Evolutionary conservation across 1,140 invertebrate genomes (phyloP).

Genomic region (Diachasmimorpha longicaudata): DNA sequence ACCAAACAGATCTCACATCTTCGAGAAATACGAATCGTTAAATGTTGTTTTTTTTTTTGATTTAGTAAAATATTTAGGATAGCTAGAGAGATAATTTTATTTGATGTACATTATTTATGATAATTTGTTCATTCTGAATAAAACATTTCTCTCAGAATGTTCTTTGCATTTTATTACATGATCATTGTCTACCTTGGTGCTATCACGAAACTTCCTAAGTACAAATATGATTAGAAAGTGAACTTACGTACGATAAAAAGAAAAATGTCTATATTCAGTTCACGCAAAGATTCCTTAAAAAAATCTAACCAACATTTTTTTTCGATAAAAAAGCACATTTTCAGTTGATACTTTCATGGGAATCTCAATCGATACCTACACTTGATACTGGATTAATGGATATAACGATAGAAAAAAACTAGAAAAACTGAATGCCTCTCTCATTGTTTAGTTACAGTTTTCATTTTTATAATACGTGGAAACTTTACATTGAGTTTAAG

Average conservation of each 20-base stretch:
- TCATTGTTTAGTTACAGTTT: conserved; percentile 6
- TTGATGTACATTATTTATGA: neutral
- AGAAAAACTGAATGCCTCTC: neutral
- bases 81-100: neutral
- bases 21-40: neutral
- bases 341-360: neutral
- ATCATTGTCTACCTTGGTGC: neutral
- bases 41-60: neutral
- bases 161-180: neutral
- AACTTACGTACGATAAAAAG: neutral
- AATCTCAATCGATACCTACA: neutral
- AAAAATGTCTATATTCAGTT: neutral
- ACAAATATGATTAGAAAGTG: neutral
- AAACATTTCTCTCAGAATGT: neutral
- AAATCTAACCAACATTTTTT: neutral
- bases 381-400: neutral
- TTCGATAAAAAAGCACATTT: neutral
- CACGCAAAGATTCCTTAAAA: neutral
- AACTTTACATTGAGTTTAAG: conserved; percentile 1
- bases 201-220: neutral
- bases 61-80: neutral
- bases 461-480: neutral
- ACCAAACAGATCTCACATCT: neutral
- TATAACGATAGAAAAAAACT: neutral
- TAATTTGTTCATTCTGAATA: neutral